Conservation (phyloP, 2,797 vertebrate genomes). For the Peromyscus nudipes region DNA sequence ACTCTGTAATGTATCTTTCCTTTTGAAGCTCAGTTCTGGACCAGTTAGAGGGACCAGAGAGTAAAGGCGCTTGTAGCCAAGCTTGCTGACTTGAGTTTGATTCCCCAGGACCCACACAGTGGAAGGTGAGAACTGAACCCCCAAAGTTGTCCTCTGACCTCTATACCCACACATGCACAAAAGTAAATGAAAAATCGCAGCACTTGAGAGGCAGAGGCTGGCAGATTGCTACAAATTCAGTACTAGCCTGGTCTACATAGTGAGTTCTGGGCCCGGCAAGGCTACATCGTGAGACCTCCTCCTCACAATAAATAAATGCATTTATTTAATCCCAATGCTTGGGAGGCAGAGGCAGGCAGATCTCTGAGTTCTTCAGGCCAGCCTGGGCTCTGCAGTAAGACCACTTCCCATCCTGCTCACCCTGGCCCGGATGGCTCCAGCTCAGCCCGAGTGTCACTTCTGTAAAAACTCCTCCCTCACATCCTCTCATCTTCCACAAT, state of each 20-base stretch:
- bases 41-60: neutral
- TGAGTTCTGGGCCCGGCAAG: neutral
- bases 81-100: neutral
- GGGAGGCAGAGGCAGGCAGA: neutral
- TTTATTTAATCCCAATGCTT: neutral
- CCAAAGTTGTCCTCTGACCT: neutral
- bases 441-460: neutral
- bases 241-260: neutral
- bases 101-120: neutral
- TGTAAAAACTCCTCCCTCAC: neutral
- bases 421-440: neutral
- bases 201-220: neutral
- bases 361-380: neutral
- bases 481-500: neutral
- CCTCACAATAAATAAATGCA: neutral
- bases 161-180: neutral
- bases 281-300: neutral
- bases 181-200: neutral
- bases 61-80: neutral
- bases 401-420: neutral
- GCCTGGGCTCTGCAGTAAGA: neutral
- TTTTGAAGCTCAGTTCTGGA: neutral
- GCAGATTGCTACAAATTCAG: neutral
- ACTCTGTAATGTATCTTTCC: neutral
- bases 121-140: neutral